These are phyloP conservation scores for Chitala chitala DNA, from an alignment of 2,113 vertebrate species.

Conservation along the genomic window DNA sequence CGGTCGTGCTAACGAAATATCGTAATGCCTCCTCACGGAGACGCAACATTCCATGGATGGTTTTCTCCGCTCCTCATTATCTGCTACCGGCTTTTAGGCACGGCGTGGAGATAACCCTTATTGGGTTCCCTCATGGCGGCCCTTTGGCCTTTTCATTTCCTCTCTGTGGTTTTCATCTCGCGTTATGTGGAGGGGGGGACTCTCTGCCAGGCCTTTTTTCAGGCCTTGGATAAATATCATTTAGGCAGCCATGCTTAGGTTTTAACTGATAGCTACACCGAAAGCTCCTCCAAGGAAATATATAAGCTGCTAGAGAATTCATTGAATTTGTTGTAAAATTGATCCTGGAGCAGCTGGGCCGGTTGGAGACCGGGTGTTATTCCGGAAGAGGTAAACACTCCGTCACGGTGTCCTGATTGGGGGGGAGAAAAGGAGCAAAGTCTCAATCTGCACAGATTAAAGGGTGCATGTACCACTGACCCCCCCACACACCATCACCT, in stretches of 20 bases:
- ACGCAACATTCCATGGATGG: slow-evolving; percentile 50
- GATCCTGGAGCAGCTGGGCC: slow-evolving; percentile 48
- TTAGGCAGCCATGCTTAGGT: slow-evolving; percentile 31
- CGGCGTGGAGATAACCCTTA: slow-evolving; percentile 61
- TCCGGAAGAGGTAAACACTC: slow-evolving; percentile 36
- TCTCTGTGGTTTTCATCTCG: slow-evolving; percentile 55
- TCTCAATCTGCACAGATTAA: slow-evolving; percentile 48
- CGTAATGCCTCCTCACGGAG: slow-evolving; percentile 30
- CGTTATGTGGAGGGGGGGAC: slow-evolving; percentile 25
- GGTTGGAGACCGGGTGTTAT: slow-evolving; percentile 39
- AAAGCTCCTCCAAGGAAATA: slow-evolving; percentile 54
- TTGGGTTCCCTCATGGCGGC: slow-evolving; percentile 62
- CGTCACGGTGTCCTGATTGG: slow-evolving; percentile 45
- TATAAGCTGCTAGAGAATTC: slow-evolving; percentile 51
- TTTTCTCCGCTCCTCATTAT: slow-evolving; percentile 50
- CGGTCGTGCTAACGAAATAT: slow-evolving; percentile 46
- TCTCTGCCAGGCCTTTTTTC: slow-evolving; percentile 45
- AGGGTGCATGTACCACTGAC: not conserved
- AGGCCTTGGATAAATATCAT: slow-evolving; percentile 44
- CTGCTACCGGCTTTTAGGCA: slow-evolving; percentile 51
- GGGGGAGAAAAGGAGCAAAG: slow-evolving; percentile 44
- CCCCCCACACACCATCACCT: not conserved
- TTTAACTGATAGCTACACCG: slow-evolving; percentile 46
- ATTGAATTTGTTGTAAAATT: slow-evolving; percentile 60
- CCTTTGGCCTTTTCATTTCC: slow-evolving; percentile 60